A percentile compares a stretch with the other conserved stretches of the same genome.
Conservation (phyloP, 2,888 invertebrate genomes). For the Penaeus monodon region DNA sequence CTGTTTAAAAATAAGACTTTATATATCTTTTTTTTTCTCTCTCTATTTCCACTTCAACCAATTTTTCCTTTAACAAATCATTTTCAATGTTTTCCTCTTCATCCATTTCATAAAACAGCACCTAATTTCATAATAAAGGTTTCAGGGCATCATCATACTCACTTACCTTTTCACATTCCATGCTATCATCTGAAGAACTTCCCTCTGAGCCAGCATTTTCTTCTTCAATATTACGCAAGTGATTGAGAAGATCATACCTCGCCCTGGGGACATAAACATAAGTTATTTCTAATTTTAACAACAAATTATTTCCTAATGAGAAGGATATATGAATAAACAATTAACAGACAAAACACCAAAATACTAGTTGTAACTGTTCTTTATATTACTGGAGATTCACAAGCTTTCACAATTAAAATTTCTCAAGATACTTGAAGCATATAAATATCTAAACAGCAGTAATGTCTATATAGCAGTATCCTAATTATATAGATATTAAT, state of each 20-base stretch:
- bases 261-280: constrained; percentile 32
- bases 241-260: constrained; percentile 53
- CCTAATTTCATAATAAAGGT: not conserved
- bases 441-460: no score
- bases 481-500: no score
- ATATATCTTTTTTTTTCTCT: not conserved
- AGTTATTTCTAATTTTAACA: no score
- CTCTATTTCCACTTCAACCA: not conserved
- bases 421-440: no score
- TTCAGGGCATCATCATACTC: not conserved
- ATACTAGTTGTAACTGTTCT: no score
- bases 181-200: constrained; percentile 17
- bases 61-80: constrained; percentile 2
- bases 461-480: no score
- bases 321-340: not conserved
- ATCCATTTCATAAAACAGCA: not conserved
- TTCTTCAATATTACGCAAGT: constrained; percentile 55
- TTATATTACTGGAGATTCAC: no score
- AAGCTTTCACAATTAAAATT: no score
- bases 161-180: constrained; percentile 45
- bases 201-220: not conserved
- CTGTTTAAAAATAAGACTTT: constrained; percentile 1
- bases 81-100: no score
- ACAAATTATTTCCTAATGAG: no score
- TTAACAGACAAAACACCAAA: no score